These are phyloP conservation scores for Scotopteryx bipunctaria DNA, from an alignment of 2,888 invertebrate genomes.

Conservation along the genomic window DNA sequence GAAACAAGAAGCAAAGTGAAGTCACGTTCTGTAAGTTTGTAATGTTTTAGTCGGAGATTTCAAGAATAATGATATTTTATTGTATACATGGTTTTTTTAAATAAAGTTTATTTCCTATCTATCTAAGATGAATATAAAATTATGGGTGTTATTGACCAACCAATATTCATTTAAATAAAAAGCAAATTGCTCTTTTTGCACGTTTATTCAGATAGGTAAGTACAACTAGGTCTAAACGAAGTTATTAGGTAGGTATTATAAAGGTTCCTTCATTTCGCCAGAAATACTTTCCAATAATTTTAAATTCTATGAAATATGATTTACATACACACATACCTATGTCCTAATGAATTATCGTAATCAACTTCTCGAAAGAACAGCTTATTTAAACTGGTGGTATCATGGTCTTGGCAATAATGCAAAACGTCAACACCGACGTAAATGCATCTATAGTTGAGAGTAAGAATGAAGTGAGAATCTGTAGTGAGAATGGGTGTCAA, in stretches of 20 bases:
- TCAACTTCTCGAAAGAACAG: not conserved
- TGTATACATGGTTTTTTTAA: constrained; percentile 8
- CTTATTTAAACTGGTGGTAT: constrained; percentile 1
- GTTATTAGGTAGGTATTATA: not conserved
- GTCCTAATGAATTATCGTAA: not conserved
- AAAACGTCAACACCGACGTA: not conserved
- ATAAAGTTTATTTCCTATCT: constrained; percentile 13
- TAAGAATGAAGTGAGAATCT: not conserved
- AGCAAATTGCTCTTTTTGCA: not conserved
- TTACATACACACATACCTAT: constrained; percentile 1
- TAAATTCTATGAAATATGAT: constrained; percentile 1
- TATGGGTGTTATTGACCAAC: no score
- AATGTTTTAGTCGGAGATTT: constrained; percentile 19
- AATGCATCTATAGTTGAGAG: not conserved
- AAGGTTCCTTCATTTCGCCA: not conserved
- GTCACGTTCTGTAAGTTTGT: not conserved
- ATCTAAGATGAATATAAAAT: no score
- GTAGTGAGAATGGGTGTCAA: not conserved
- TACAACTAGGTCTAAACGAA: not conserved
- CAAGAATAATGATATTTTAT: constrained; percentile 13
- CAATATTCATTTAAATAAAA: not conserved
- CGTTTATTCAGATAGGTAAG: constrained; percentile 1
- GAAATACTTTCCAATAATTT: constrained; percentile 4
- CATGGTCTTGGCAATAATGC: not conserved
- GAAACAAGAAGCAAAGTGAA: constrained; percentile 22